phyloP scores from a whole-genome alignment of 2,113 vertebrate genomes.

The Chionodraco myersi region DNA sequence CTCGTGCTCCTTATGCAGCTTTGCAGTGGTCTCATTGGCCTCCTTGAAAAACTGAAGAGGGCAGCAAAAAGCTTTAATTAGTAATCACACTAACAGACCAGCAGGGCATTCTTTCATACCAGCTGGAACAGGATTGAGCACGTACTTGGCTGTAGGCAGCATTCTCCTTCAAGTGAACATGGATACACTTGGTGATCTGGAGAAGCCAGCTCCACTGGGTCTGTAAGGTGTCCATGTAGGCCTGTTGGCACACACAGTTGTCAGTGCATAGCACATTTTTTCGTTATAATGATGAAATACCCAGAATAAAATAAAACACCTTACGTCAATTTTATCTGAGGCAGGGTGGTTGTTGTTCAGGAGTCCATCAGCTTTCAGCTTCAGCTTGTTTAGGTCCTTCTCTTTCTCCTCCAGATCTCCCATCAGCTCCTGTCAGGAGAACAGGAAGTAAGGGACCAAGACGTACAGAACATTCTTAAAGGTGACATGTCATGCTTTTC shows the following conservation, averaged over 20 bases:
- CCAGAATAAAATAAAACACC: slow-evolving; percentile 1
- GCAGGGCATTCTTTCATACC: no score
- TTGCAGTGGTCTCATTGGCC: slow-evolving; percentile 89
- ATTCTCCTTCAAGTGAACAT: slow-evolving; percentile 96
- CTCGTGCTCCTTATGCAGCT: slow-evolving; percentile 90
- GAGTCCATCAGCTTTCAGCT: slow-evolving; percentile 91
- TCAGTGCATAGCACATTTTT: slow-evolving; percentile 14
- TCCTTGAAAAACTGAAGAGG: slow-evolving; percentile 93
- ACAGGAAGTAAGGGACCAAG: slow-evolving; percentile 2
- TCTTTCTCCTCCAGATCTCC: slow-evolving; percentile 95
- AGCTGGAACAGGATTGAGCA: neutral
- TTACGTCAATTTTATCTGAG: slow-evolving; percentile 94
- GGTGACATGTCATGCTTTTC: no score
- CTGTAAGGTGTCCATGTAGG: slow-evolving; percentile 97
- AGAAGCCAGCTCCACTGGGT: slow-evolving; percentile 99
- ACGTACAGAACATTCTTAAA: no score
- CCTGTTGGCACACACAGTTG: slow-evolving; percentile 72
- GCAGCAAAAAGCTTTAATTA: neutral
- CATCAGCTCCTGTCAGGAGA: slow-evolving; percentile 89
- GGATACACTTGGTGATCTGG: slow-evolving; percentile 97
- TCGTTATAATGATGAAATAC: neutral
- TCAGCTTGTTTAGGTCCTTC: slow-evolving; percentile 95
- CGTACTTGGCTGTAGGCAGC: slow-evolving; percentile 94
- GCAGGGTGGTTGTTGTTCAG: slow-evolving; percentile 92
- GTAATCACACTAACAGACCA: neutral